Conservation (phyloP, 1,140 invertebrate genomes). For the Onthophagus taurus region DNA sequence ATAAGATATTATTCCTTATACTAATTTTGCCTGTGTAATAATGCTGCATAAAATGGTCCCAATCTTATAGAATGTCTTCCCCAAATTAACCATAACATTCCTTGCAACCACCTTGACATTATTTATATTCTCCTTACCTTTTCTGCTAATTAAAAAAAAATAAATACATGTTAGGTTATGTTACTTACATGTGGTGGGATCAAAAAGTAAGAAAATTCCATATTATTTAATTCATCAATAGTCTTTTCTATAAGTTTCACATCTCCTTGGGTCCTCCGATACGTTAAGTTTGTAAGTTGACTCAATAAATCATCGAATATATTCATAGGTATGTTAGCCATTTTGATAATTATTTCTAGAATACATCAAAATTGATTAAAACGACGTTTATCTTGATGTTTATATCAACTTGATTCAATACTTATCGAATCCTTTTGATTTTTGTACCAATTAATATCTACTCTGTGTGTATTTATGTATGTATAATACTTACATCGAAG, state of each 20-base stretch:
- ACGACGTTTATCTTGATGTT: no score
- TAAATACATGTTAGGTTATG: slow-evolving; percentile 16
- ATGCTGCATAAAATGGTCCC: no score
- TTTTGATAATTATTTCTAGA: no score
- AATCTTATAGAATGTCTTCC: no score
- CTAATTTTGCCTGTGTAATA: no score
- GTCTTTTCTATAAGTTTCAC: slow-evolving; percentile 34
- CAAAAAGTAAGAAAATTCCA: slow-evolving; percentile 35
- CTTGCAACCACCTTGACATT: no score
- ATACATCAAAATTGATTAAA: no score
- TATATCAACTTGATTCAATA: background rate
- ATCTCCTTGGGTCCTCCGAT: slow-evolving; percentile 32
- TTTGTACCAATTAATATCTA: background rate
- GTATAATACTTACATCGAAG: no score
- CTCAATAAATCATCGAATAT: slow-evolving; percentile 30
- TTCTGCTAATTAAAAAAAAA: no score
- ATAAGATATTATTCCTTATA: no score
- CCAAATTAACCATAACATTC: no score
- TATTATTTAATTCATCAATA: slow-evolving; percentile 37
- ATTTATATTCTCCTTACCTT: background rate
- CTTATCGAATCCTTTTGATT: background rate
- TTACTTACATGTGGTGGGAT: slow-evolving; percentile 33
- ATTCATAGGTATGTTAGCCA: slow-evolving; percentile 14
- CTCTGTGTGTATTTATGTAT: no score
- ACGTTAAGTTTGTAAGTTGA: slow-evolving; percentile 35